Percentiles rank a stretch among this genome's conserved stretches.
phyloP scores from a whole-genome alignment of 2,113 vertebrate species.

The Syngnathus scovelli region DNA sequence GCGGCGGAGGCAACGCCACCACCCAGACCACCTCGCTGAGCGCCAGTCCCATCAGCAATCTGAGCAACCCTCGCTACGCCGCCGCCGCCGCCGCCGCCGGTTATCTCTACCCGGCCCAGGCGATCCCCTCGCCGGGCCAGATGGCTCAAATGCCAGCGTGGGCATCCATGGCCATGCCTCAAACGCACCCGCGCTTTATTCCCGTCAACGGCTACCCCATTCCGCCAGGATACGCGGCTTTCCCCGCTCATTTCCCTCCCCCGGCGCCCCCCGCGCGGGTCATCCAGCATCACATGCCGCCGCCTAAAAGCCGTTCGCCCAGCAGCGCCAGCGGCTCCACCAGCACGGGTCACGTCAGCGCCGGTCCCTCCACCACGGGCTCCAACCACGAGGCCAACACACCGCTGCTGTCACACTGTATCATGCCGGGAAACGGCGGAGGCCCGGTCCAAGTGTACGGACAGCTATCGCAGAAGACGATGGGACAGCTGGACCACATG shows the following conservation, averaged over 20 bases:
- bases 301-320: conserved; percentile 94
- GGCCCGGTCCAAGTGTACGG: conserved; percentile 78
- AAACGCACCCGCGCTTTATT: conserved; percentile 87
- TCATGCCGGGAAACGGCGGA: conserved; percentile 74
- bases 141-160: conserved; percentile 77
- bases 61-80: conserved; percentile 85
- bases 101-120: conserved; percentile 86
- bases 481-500: conserved; percentile 79
- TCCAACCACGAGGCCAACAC: conserved; percentile 97
- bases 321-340: conserved; percentile 98
- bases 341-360: conserved; percentile 95
- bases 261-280: conserved; percentile 77
- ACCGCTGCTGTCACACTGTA: conserved; percentile 87
- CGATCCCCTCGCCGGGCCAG: conserved; percentile 77
- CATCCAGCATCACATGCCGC: conserved; percentile 92
- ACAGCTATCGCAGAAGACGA: conserved; percentile 82
- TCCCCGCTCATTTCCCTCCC: conserved; percentile 82
- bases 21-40: conserved; percentile 98
- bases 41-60: conserved; percentile 93
- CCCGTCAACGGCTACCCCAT: conserved; percentile 96
- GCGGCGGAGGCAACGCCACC: conserved; percentile 93
- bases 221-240: conserved; percentile 90
- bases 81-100: conserved; percentile 74
- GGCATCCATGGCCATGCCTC: conserved; percentile 73
- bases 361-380: conserved; percentile 90